Percentiles rank a stretch among this genome's conserved stretches.
These are phyloP conservation scores for Drosophila helvetica DNA, from an alignment of 2,888 invertebrate species.

Conservation along the genomic window DNA sequence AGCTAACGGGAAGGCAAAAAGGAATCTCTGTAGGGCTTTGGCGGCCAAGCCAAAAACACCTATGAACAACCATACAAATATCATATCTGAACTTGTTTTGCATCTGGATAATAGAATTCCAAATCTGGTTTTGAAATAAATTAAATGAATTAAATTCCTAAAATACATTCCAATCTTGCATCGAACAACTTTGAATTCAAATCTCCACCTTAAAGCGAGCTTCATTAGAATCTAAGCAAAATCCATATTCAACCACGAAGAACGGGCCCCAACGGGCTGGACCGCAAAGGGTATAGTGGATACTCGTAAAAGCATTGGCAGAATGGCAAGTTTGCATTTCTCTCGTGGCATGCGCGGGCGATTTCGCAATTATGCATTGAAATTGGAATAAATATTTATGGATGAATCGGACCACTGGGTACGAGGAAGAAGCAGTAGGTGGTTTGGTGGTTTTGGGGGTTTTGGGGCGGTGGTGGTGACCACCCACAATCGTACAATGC, in stretches of 20 bases:
- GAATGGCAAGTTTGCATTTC: constrained; percentile 29
- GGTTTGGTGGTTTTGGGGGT: not conserved
- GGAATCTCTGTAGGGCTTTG: too few species aligned
- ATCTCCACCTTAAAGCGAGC: not conserved
- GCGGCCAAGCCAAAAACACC: too few species aligned
- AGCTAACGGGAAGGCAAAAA: not conserved
- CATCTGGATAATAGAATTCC: too few species aligned
- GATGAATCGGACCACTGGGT: constrained; percentile 24
- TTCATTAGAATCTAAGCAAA: not conserved
- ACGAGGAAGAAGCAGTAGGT: not conserved
- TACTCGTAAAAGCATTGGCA: constrained; percentile 23
- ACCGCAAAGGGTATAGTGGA: constrained; percentile 2
- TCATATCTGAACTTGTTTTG: too few species aligned
- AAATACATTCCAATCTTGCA: too few species aligned
- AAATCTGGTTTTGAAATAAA: too few species aligned
- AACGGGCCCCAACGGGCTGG: not conserved
- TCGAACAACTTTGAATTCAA: not conserved
- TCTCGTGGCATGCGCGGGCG: constrained; percentile 30
- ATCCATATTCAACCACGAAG: not conserved
- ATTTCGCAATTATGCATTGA: constrained; percentile 42
- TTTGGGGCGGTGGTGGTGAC: not conserved
- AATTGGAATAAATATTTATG: constrained; percentile 50
- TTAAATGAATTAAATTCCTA: too few species aligned
- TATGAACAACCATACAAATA: too few species aligned
- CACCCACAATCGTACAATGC: constrained; percentile 34